Evolutionary conservation across 2,888 invertebrate genomes (phyloP), one percentile per base, ranked within the genome.

Genomic region (Agrochola circellaris): DNA sequence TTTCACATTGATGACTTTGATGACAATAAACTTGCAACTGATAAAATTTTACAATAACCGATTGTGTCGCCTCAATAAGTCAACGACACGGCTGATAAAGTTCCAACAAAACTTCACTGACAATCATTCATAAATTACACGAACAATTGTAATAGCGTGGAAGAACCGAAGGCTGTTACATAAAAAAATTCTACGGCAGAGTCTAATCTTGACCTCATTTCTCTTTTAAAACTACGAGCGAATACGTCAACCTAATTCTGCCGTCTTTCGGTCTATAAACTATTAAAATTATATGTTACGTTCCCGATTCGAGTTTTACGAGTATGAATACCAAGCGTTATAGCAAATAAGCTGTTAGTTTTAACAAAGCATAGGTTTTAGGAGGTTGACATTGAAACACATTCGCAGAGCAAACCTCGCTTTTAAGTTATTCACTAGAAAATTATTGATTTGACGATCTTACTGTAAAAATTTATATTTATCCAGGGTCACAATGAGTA

Each of bases 121-220:
- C 64, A 67, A 75, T 78, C 76, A 81, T 85, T 79, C 61, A 82
- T 74, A 64, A 81, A 82, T 77, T 73, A 72, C 64, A 79, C 61
- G 68, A 83, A 67, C 58, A 70, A 81, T 80, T 68, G 74, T 75
- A 75, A 79, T 62, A 75, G 54, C 83, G 81, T 77, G 56, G 60
- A 81, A 83, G 77, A 88, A 81, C 82, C 86, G 83, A 82, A 85
- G 79, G 85, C 90, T 90, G 89, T 84, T 86, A 94, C 92, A 93
- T 92, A 94, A 90, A 89, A 90, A 89, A 70, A 60, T 66, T 73
- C 72, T 69, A 45, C 84, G 86, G 87, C 86, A 86, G 82, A 90
- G 89, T 88, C 89, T 91, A 92, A 90, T 92, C 94, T 94, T 95
- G 95, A 94, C 95, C 95, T 89, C 90, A 92, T 93, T 95, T 94